Evolutionary conservation across 23 tunicate species (phyloP), one percentile per base, ranked within the genome.

Genomic region (Trididemnum nubilum): DNA sequence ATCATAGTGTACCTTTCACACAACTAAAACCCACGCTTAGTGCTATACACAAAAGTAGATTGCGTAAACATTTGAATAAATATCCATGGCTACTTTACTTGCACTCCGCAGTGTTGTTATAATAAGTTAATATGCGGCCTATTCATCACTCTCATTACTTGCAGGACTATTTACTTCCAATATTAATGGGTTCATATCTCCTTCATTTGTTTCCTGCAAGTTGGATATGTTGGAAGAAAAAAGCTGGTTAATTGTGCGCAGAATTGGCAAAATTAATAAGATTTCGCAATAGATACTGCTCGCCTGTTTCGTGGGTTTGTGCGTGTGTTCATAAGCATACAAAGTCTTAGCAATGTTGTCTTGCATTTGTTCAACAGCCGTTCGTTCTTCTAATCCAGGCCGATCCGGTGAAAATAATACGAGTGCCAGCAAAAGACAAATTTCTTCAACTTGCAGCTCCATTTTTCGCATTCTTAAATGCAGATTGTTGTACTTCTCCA

Each of bases 351-450:
- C 91, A 35, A 90, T 54, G 15, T 40, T 60, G 36, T 86, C 82
- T 73, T 95, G 99, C 78, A 86, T 83, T 72, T 85, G 29, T 79
- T 95, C 99, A 37, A 95, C 96, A 12, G 70, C 88, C 30, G 32
- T 83, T 44, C 67, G 78, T n/a, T 86, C 92, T 77, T 89, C 86
- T 25, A 95, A 33, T 22, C 93, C 99, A 18, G 86, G 92, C 26
- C 99, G 81, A 73, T 95, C 99, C 1, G 99, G 96, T 21, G 99
- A 95, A 72, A 95, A 95, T 0, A 95, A 80, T 35, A 90, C 92
- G 34, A 95, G 74, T 15, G 97, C 96, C 34, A 90, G 44, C 31
- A 95, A 79, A 51, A 95, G 88, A 65, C 95, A 94, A 36, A 94
- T 89, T 63, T 94, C 98, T 77, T 94, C 98, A 50, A 91, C 91